Evolutionary conservation across 1,140 invertebrate genomes (phyloP).

Genomic region (Papilio machaon): DNA sequence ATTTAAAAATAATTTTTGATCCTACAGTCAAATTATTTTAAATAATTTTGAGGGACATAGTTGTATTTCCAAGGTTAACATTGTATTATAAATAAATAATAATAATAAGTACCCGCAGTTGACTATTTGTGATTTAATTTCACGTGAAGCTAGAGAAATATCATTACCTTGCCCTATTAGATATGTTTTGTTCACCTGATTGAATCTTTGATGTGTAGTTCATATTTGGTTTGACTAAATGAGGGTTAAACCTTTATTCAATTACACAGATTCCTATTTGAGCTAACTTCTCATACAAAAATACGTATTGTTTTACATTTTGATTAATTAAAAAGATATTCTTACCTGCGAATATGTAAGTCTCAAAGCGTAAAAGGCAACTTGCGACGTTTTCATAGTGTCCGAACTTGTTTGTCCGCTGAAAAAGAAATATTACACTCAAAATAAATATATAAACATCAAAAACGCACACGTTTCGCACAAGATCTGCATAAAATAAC

Average conservation of each 20-base stretch:
- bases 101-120: background rate
- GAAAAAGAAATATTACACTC: constrained; percentile 63
- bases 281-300: background rate
- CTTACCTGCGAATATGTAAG: constrained; percentile 80
- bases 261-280: background rate
- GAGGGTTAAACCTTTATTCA: background rate
- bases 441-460: constrained; percentile 55
- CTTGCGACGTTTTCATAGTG: constrained; percentile 78
- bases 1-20: too few relatives aligned
- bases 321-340: constrained; percentile 38
- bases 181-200: background rate
- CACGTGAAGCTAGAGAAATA: background rate
- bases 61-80: too few relatives aligned
- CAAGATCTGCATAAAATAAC: constrained; percentile 48
- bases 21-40: too few relatives aligned
- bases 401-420: constrained; percentile 62
- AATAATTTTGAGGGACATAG: too few relatives aligned
- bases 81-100: too few relatives aligned
- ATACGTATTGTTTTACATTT: background rate
- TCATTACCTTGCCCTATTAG: background rate
- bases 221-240: background rate
- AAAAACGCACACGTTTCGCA: constrained; percentile 53
- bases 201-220: background rate
- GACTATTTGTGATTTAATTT: background rate
- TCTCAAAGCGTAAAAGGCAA: constrained; percentile 74